Evolutionary conservation across 1,140 invertebrate genomes (phyloP).

Genomic region (Pseudomyrmex gracilis): DNA sequence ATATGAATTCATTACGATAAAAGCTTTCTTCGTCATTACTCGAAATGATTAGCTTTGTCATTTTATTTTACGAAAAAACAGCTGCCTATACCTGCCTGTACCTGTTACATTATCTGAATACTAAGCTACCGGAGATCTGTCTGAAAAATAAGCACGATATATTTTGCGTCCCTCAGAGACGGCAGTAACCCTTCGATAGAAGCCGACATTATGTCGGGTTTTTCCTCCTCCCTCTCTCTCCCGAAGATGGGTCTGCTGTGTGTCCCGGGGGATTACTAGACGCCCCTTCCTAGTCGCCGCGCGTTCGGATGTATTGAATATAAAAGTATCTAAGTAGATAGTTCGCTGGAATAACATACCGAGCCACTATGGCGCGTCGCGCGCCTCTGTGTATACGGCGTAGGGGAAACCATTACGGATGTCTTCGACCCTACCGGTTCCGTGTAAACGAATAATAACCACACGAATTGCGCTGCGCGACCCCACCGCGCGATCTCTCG

Average conservation of each 20-base stretch:
- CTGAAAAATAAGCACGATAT: constrained; percentile 79
- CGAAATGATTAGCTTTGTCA: neutral
- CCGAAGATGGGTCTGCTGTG: constrained; percentile 72
- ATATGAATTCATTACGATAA: neutral
- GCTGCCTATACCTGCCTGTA: neutral
- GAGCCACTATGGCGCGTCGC: constrained; percentile 14
- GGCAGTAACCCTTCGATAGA: constrained; percentile 79
- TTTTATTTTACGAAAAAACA: neutral
- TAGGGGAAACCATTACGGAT: constrained; percentile 51
- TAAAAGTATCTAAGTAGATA: constrained; percentile 84
- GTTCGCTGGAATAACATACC: constrained; percentile 80
- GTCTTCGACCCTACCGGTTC: constrained; percentile 58
- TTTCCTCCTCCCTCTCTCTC: constrained; percentile 40
- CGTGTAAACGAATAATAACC: constrained; percentile 82
- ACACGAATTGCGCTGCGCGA: constrained; percentile 77
- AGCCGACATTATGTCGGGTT: constrained; percentile 70
- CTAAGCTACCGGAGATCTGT: constrained; percentile 37
- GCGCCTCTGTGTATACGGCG: constrained; percentile 44
- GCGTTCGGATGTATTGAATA: constrained; percentile 83
- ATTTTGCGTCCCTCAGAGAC: constrained; percentile 72
- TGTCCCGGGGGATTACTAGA: constrained; percentile 82
- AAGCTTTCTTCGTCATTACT: neutral
- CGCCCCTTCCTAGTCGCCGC: constrained; percentile 68
- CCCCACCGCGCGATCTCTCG: constrained; percentile 47
- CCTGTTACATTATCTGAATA: constrained; percentile 45